Evolutionary conservation across 2,113 vertebrate genomes (phyloP).

Genomic region (Sylvilagus bachmani): DNA sequence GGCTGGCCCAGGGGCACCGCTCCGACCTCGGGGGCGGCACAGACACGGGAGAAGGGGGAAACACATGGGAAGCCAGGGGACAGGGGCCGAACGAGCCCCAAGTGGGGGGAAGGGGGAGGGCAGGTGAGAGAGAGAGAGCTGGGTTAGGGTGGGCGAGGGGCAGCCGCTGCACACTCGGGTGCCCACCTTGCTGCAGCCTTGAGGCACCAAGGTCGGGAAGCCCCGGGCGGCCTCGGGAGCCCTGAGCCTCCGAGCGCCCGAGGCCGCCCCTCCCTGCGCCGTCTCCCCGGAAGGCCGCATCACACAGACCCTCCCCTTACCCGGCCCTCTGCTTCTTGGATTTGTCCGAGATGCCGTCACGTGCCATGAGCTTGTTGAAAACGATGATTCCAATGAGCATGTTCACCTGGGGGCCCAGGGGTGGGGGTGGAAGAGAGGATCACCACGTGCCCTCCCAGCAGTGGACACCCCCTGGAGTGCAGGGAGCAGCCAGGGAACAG

Average conservation of each 20-base stretch:
- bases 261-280: constrained; percentile 32
- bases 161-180: constrained; percentile 66
- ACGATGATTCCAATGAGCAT: constrained; percentile 99
- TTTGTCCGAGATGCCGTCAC: constrained; percentile 99
- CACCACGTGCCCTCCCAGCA: constrained; percentile 44
- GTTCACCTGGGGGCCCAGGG: constrained; percentile 92
- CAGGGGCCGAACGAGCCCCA: constrained; percentile 72
- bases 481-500: background rate
- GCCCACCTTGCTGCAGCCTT: constrained; percentile 77
- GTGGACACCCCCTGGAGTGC: background rate
- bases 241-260: constrained; percentile 42
- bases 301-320: constrained; percentile 89
- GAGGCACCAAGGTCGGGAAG: constrained; percentile 65
- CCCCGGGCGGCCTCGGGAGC: background rate
- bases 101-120: constrained; percentile 69
- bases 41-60: constrained; percentile 76
- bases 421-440: constrained; percentile 3
- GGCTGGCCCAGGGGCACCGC: constrained; percentile 91
- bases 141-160: constrained; percentile 85
- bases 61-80: constrained; percentile 77
- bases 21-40: constrained; percentile 85
- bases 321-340: constrained; percentile 99
- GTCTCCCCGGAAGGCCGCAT: background rate
- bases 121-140: constrained; percentile 83
- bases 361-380: constrained; percentile 99